Conservation (phyloP, 2,113 vertebrate species). For the Bubalus kerabau region DNA sequence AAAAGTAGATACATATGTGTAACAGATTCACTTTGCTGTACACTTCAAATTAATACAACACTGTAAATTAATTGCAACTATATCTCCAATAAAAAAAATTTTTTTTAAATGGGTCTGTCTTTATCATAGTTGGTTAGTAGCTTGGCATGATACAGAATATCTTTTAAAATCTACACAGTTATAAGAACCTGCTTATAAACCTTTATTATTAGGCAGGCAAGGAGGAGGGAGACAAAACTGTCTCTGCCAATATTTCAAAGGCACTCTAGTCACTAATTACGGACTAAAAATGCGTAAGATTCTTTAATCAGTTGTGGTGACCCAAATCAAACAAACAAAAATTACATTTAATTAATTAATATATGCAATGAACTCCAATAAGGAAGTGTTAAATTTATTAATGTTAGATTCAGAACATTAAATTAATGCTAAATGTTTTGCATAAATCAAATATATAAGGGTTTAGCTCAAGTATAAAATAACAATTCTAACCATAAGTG, state of each 20-base stretch:
- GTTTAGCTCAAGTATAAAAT: not conserved
- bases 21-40: not conserved
- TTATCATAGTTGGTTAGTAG: not conserved
- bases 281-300: not conserved
- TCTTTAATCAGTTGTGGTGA: conserved; percentile 13
- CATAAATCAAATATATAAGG: not conserved
- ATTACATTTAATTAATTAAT: not conserved
- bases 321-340: not conserved
- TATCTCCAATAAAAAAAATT: not conserved
- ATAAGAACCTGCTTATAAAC: not conserved
- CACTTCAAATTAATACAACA: not conserved
- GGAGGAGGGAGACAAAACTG: not conserved
- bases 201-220: not conserved
- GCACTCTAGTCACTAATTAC: not conserved
- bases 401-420: not conserved
- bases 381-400: not conserved
- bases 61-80: not conserved
- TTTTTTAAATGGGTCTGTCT: not conserved
- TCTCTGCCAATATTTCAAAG: not conserved
- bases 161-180: not conserved
- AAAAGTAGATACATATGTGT: not conserved
- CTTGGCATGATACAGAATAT: not conserved
- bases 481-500: conserved; percentile 3
- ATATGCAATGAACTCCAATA: not conserved
- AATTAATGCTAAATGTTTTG: not conserved